Evolutionary conservation across 2,797 vertebrate genomes (phyloP).

Genomic region (Pteronotus mesoamericanus): DNA sequence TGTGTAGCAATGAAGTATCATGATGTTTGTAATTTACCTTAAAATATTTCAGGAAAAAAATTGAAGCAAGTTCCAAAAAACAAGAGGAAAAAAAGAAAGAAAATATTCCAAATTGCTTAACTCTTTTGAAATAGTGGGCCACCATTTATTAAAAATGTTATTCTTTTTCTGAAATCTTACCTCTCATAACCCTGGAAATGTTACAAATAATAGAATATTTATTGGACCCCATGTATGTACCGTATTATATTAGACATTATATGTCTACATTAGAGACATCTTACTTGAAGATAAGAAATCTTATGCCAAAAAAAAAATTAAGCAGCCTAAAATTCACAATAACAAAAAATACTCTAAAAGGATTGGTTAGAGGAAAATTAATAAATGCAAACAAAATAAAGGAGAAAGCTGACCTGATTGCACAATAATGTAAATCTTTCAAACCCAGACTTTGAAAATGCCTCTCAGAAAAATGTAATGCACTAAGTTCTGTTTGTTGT

Average conservation of each 20-base stretch:
- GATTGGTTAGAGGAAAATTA: background rate
- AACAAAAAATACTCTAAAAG: background rate
- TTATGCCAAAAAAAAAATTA: background rate
- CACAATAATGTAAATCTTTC: background rate
- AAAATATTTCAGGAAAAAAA: background rate
- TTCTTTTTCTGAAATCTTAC: background rate
- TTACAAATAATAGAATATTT: background rate
- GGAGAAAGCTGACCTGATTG: background rate
- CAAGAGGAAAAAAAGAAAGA: background rate
- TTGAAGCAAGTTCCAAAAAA: background rate
- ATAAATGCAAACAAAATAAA: background rate
- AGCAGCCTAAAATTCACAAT: background rate
- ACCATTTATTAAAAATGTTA: background rate
- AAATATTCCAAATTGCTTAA: background rate
- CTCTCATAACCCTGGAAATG: background rate
- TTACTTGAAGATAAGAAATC: background rate
- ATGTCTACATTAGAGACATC: background rate
- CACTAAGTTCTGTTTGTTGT: background rate
- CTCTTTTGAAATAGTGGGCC: background rate
- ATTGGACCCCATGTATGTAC: background rate
- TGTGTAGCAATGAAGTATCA: background rate
- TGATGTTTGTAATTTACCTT: background rate
- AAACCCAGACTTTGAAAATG: background rate
- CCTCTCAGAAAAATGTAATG: background rate
- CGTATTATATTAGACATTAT: background rate